Base-by-base conservation (phyloP, 2,797 vertebrate genomes). In the Microctenopoma stevenorrisi region DNA sequence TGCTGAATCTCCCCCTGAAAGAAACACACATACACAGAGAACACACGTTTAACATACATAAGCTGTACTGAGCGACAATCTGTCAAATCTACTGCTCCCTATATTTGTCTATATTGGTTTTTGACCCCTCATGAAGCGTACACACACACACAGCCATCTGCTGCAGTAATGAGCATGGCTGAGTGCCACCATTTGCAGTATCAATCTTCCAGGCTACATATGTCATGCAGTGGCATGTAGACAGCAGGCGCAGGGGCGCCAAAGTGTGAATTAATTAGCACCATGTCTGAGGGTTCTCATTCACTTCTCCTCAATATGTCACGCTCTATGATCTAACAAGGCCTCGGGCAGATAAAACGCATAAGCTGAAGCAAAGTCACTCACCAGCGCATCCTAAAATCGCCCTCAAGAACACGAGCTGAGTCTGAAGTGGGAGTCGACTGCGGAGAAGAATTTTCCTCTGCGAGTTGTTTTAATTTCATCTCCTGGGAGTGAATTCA, bases 211-310 rank as follows among this genome's bases (percentile, higher is more conserved):
- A 44, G 79, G 72, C 74, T 78, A 84, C 85, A 86, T 81, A 83
- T 83, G 88, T 83, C 80, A 81, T 57, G 60, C 70, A 54, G 30
- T 38, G 67, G 49, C 68, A 74, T 62, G 61, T 68, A 55, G 62
- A 75, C 66, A 80, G 76, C 60, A 70, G 70, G 74, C 38, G 3
- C 7, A 52, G 64, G 44, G 60, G 61, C 60, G 50, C 75, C 86
- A 86, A 79, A 88, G 82, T 81, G 81, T 88, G 84, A 88, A 88
- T 88, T 88, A 87, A 90, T 90, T 87, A 89, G 75, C 78, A 65
- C 48, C 52, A 18, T 74, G 85, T 86, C 70, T 79, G 62, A 72
- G 66, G 66, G 70, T 78, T 77, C 72, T 84, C 53, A 25, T 83
- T 87, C 84, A 78, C 82, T 74, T 76, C 81, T 80, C 44, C 42